phyloP scores from a whole-genome alignment of 2,113 vertebrate genomes.

The Chaenocephalus aceratus region DNA sequence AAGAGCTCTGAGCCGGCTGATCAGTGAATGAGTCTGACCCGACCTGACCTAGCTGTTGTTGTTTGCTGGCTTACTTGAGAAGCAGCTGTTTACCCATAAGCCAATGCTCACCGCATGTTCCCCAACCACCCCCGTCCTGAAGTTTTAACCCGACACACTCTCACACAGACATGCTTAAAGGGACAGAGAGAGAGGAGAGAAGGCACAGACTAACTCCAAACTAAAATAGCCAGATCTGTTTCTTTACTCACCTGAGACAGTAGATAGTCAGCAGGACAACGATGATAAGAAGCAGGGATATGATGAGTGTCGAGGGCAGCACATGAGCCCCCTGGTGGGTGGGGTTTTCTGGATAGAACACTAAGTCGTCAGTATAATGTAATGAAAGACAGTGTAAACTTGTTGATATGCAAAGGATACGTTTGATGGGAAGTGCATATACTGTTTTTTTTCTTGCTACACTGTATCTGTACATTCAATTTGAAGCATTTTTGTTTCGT shows the following conservation, averaged over 20 bases:
- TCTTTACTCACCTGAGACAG: constrained; percentile 87
- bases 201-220: not conserved
- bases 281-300: constrained; percentile 87
- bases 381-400: not conserved
- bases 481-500: not conserved
- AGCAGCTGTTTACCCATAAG: constrained; percentile 78
- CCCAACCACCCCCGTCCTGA: constrained; percentile 27
- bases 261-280: constrained; percentile 88
- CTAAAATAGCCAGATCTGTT: not conserved
- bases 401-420: not conserved
- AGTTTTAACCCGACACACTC: constrained; percentile 35
- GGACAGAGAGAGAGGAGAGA: not conserved
- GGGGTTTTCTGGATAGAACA: constrained; percentile 69
- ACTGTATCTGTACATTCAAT: not conserved
- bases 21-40: constrained; percentile 43
- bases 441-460: not conserved
- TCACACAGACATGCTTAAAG: constrained; percentile 7
- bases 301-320: constrained; percentile 89
- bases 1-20: constrained; percentile 19
- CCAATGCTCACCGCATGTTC: constrained; percentile 55
- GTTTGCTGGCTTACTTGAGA: constrained; percentile 65
- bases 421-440: not conserved
- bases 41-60: constrained; percentile 62
- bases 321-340: constrained; percentile 83
- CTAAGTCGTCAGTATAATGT: constrained; percentile 8